Conservation (phyloP, 2,888 invertebrate species). For the Adineta ricciae region DNA sequence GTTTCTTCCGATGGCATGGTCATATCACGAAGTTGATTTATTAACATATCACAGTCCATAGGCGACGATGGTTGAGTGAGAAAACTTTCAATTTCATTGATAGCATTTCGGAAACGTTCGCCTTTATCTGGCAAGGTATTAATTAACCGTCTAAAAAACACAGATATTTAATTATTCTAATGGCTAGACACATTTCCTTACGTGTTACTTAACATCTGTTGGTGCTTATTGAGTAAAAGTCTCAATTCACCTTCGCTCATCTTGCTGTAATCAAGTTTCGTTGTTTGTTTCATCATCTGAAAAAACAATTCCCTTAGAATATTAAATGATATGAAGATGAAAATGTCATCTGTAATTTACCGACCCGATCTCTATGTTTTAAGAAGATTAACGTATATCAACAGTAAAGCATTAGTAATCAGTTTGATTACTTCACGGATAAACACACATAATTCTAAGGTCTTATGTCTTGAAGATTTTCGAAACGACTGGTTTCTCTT, state of each 20-base stretch:
- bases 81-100: not conserved
- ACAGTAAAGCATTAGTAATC: no score
- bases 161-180: no score
- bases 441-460: no score
- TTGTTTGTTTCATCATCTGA: not conserved
- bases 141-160: not conserved
- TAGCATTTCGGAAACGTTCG: not conserved
- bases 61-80: not conserved
- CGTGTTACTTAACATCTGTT: not conserved
- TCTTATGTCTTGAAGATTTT: no score
- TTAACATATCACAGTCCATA: not conserved
- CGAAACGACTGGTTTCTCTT: no score
- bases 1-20: not conserved
- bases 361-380: no score
- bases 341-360: no score
- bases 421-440: no score
- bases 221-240: not conserved
- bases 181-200: not conserved
- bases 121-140: not conserved
- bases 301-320: not conserved
- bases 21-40: not conserved
- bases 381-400: no score
- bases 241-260: not conserved
- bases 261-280: not conserved
- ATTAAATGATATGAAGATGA: no score